Evolutionary conservation across 2,113 vertebrate genomes (phyloP), one percentile per base, ranked within the genome.

Genomic region (Centropus unirufus): DNA sequence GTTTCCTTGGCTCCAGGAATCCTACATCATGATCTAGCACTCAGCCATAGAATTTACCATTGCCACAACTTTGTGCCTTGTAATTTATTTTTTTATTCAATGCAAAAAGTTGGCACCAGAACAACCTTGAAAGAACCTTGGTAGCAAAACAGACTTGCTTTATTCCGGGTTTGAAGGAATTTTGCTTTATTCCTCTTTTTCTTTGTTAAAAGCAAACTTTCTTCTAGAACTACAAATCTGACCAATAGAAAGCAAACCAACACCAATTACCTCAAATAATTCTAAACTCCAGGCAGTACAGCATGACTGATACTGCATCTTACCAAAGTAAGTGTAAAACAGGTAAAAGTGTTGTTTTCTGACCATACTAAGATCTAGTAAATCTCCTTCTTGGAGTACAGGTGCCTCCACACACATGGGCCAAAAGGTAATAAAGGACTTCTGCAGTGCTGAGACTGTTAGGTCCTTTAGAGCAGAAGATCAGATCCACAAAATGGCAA

Each of bases 1-100:
- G 1, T 39, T 61, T 36, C 6, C 5, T 12, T 44, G 26, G 8
- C 8, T 27, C 18, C 0, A 0, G 2, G 20, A 72, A 14, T 1
- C 5, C 3, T 14, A 62, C 5, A 9, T 29, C 19, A 47, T 3
- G 0, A 30, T 14, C 12, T 9, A 30, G 7, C 0, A 2, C 15
- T 10, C 13, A 26, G 5, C 11, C 19, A 9, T 2, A 64, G 39
- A 27, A 30, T 0, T 61, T 32, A 14, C 5, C 8, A 2, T 12
- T 81, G 12, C 7, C 0, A 2, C 6, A 49, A 29, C 44, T 63
- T 4, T 0, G 0, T 20, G 19, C 9, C 29, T 63, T 4, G 5
- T 1, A 1, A 73, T 10, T 0, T 5, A 30, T 7, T 49, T 7
- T 49, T 75, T 62, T 2, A 8, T 47, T 72, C 23, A 49, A 7